Evolutionary conservation across 2,797 vertebrate species (phyloP).

Genomic region (Anguilla marmorata): DNA sequence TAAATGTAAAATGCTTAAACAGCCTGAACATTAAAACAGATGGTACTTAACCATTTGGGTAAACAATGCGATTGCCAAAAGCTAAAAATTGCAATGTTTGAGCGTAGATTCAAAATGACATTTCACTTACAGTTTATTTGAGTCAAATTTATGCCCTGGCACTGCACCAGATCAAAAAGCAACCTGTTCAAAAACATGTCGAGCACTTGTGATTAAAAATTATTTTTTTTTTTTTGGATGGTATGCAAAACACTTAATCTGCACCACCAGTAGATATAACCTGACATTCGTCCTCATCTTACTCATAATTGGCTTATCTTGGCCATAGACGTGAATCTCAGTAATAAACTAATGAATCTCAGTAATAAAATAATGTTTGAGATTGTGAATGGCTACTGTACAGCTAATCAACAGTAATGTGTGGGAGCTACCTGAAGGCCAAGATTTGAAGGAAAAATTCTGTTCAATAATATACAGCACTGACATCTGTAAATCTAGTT

Average conservation of each 20-base stretch:
- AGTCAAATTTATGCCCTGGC: background rate
- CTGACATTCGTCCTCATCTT: background rate
- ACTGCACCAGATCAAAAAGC: constrained; percentile 3
- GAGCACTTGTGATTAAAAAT: background rate
- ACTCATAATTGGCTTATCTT: background rate
- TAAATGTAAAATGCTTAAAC: background rate
- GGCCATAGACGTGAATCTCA: background rate
- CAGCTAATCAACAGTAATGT: background rate
- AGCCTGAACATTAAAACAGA: constrained; percentile 4
- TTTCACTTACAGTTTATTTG: background rate
- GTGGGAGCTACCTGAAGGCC: constrained; percentile 11
- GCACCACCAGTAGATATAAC: background rate
- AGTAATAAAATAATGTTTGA: background rate
- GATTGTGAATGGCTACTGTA: background rate
- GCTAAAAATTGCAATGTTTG: constrained; percentile 3
- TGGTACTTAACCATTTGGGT: constrained; percentile 9
- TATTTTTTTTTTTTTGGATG: background rate
- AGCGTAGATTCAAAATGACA: background rate
- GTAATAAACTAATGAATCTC: background rate
- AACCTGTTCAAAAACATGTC: background rate
- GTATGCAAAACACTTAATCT: background rate
- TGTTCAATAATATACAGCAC: background rate
- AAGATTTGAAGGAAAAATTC: constrained; percentile 19
- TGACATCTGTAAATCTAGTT: background rate
- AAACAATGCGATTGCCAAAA: background rate